Conservation (phyloP, 2,797 vertebrate genomes). For the Loris lydekkerianus region DNA sequence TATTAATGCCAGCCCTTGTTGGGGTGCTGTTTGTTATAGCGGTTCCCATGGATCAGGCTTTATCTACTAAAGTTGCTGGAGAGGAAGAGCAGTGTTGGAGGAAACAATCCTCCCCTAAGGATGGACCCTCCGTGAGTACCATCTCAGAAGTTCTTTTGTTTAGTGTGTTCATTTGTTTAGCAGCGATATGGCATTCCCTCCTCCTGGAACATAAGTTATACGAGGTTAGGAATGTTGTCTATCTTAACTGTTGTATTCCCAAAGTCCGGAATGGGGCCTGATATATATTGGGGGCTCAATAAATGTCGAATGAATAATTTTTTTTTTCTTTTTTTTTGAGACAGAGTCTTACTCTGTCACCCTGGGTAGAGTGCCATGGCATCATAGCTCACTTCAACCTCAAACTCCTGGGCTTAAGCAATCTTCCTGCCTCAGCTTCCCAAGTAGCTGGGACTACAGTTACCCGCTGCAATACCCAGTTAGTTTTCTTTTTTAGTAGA, state of each 20-base stretch:
- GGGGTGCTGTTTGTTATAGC: neutral
- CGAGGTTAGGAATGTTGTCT: neutral
- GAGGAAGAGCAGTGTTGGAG: too few species aligned
- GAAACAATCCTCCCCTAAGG: neutral
- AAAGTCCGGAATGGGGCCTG: neutral
- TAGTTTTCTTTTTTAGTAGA: too few species aligned
- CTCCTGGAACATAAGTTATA: neutral
- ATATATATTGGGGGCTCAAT: neutral
- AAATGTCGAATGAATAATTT: neutral
- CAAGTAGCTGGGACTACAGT: too few species aligned
- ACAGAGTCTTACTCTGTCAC: too few species aligned
- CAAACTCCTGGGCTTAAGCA: too few species aligned
- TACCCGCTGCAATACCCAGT: too few species aligned
- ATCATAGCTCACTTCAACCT: too few species aligned
- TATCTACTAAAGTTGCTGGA: neutral
- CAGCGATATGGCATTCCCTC: neutral
- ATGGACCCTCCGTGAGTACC: rapidly evolving
- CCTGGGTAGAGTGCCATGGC: too few species aligned
- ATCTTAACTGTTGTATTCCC: neutral
- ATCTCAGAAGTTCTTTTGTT: neutral
- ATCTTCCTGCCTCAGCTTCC: too few species aligned
- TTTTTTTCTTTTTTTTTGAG: too few species aligned
- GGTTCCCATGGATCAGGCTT: neutral
- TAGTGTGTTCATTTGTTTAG: neutral
- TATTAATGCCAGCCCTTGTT: rapidly evolving